Evolutionary conservation across 1,140 invertebrate species (phyloP), one percentile per base, ranked within the genome.

Genomic region (Drosophila albomicans): DNA sequence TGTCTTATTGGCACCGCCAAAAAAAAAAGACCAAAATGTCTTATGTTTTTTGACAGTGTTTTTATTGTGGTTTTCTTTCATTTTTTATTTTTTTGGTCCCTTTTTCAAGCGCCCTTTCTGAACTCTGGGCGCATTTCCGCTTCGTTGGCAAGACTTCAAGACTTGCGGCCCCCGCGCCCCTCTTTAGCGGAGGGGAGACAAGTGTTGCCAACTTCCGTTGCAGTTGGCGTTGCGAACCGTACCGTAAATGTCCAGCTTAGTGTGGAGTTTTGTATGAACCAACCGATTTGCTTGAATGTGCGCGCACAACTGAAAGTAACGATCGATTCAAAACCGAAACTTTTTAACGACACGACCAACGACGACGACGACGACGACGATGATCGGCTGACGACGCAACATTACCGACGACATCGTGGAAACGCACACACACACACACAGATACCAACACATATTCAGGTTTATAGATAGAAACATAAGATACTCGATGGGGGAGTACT

Each of bases 271-370:
- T 54, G 51, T 54, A 35, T 54, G 28, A 54, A 54, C 51, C 85
- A 88, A 89, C 84, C 85, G 85, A 84, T 81, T 84, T 79, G 85
- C 85, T 88, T 89, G 80, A 89, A 81, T 72, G 85, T 88, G 69
- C 77, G 85, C 85, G 70, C 69, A 75, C 85, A 89, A 88, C 84
- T 84, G 80, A 81, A 88, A 89, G 78, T 88, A 84, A 89, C 85
- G 80, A 80, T 84, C 85, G 74, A 80, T 72, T 75, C 62, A 59
- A 66, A 59, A 48, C 28, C 28, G 13, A 62, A 61, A 61, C 46
- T 54, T 85, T 81, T 81, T 43, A 43, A 61, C 13, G 51, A 58
- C 25, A 63, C 66, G 46, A 59, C 46, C 35, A 48, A 13, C 57
- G 20, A 65, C 61, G 67, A 71, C 51, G 28, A 71, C 51, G 28